Evolutionary conservation across 92 coral and sea anemone species (phyloP), one percentile per base, ranked within the genome.

Genomic region (Phenganax marumi): DNA sequence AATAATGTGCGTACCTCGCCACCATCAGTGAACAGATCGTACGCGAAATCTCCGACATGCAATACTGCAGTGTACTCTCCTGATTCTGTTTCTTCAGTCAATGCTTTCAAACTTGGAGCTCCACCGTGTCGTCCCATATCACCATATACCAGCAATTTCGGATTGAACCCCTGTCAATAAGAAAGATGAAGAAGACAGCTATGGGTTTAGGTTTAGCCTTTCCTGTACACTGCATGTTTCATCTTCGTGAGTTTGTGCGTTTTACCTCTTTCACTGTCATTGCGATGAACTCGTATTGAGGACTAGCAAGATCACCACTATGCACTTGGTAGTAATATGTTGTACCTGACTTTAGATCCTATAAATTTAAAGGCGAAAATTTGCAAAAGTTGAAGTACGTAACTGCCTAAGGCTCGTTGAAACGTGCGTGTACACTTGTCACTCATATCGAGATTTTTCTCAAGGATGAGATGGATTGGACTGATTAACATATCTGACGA

Each of bases 121-220:
- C 95, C 95, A 0, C 90, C 92, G 33, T 85, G 83, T 22, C 95
- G 85, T 19, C 95, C 95, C 95, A 91, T 91, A 84, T 91, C 95
- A 52, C 95, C 95, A 71, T 84, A 91, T 14, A 91, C 95, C 33
- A 91, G 73, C 56, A 91, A 83, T 83, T 87, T 91, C 17, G 95
- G 95, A 17, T 90, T 75, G 84, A 91, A 91, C 52, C 87, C 86
- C 95, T 91, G 17, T 2, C 57, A 18, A 73, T 64, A 18, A 46
- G 50, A 64, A 52, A 48, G 16, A 75, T 55, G 54, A 22, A 65
- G 10, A 23, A 11, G 12, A 1, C 33, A 14, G 12, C 13, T 65
- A 16, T 23, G 12, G 3, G 12, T 65, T 11, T 23, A 23, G 13
- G 13, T 17, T 65, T 3, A 11, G 13, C 72, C 21, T 1, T 19